Evolutionary conservation across 2,113 vertebrate species (phyloP), one percentile per base, ranked within the genome.

Genomic region (Amblyornis subalaris): DNA sequence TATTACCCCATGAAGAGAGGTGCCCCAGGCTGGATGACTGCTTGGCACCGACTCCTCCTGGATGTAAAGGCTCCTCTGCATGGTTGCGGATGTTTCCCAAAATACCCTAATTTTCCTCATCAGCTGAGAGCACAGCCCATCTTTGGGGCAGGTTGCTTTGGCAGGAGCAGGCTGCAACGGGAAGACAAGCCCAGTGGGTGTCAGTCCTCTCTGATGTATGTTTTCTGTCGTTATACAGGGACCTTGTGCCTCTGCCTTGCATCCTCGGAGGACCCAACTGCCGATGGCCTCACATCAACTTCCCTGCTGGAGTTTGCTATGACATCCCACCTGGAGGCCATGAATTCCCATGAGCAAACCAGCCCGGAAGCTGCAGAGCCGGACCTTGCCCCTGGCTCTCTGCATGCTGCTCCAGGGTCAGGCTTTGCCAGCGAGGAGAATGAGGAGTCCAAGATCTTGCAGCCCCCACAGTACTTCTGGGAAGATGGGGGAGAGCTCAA

Each of bases 391-490:
- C 95, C 97, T 23, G 75, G 95, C 31, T 93, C 97, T 12, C 95
- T 96, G 93, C 97, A 74, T 60, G 95, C 96, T 53, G 98, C 98
- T 26, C 98, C 98, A 0, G 99, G 99, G 87, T 99, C 99, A 0
- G 99, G 99, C 81, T 98, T 99, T 94, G 98, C 98, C 85, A 98
- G 98, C 0, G 98, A 98, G 22, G 99, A 99, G 96, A 98, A 97
- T 4, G 99, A 99, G 53, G 99, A 99, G 65, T 97, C 98, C 72
- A 98, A 98, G 72, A 96, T 97, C 28, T 83, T 98, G 24, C 98
- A 98, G 88, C 97, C 98, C 1, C 97, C 98, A 0, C 97, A 98
- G 87, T 98, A 98, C 87, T 98, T 98, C 90, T 98, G 98, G 98
- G 98, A 98, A 72, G 97, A 98, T 83, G 97, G 97, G 10, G 97